These are phyloP conservation scores for Dreissena polymorpha DNA, from an alignment of 1,140 invertebrate species.

Conservation along the genomic window DNA sequence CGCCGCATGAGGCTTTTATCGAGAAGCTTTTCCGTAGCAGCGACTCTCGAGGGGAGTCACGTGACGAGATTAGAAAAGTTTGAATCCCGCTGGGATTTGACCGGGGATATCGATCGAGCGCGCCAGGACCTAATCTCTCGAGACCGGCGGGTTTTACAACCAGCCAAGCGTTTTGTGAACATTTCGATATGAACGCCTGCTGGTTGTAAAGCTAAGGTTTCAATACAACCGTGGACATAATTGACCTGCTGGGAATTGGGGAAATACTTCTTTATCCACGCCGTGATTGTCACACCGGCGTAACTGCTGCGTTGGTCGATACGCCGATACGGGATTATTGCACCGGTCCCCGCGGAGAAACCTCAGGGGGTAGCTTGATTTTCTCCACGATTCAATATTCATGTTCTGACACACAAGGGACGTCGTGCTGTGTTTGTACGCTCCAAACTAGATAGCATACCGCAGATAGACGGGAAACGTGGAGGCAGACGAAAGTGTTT, in stretches of 20 bases:
- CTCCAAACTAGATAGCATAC: slow-evolving; percentile 49
- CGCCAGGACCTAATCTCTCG: slow-evolving; percentile 44
- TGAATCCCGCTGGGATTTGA: slow-evolving; percentile 55
- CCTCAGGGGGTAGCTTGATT: slow-evolving; percentile 36
- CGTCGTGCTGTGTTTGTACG: slow-evolving; percentile 48
- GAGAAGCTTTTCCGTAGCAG: no score
- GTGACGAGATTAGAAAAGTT: slow-evolving; percentile 54
- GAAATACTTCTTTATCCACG: slow-evolving; percentile 54
- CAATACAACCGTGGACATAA: slow-evolving; percentile 50
- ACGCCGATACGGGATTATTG: slow-evolving; percentile 42
- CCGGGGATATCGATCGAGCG: slow-evolving; percentile 45
- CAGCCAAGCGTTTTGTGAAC: slow-evolving; percentile 45
- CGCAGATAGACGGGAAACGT: slow-evolving; percentile 45
- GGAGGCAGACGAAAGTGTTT: slow-evolving; percentile 36
- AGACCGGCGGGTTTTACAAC: slow-evolving; percentile 24
- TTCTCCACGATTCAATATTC: slow-evolving; percentile 53
- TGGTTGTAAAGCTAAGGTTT: slow-evolving; percentile 37
- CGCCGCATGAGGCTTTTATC: no score
- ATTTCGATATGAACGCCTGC: slow-evolving; percentile 32
- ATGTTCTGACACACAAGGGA: slow-evolving; percentile 38
- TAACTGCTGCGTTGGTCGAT: slow-evolving; percentile 53
- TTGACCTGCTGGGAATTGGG: slow-evolving; percentile 49
- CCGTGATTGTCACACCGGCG: slow-evolving; percentile 46
- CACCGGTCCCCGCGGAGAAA: slow-evolving; percentile 31
- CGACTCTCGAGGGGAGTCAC: slow-evolving; percentile 13